Evolutionary conservation across 2,797 vertebrate species (phyloP).

Genomic region (Myripristis murdjan): DNA sequence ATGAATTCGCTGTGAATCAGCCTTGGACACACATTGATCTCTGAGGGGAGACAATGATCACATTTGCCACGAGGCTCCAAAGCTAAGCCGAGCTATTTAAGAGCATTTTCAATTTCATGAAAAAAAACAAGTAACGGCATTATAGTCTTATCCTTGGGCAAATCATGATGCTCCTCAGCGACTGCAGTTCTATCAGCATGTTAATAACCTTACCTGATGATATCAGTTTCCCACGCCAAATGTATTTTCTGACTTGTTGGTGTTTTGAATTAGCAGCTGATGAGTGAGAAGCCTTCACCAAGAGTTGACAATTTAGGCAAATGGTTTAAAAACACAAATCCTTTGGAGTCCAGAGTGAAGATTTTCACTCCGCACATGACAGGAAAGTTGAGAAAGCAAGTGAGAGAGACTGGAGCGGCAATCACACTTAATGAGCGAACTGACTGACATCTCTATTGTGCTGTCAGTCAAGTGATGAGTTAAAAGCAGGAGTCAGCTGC

Average conservation of each 20-base stretch:
- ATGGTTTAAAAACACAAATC: constrained; percentile 62
- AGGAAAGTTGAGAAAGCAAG: constrained; percentile 24
- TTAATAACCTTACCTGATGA: constrained; percentile 67
- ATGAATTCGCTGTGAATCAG: constrained; percentile 56
- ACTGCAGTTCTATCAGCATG: constrained; percentile 55
- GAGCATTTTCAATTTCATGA: constrained; percentile 44
- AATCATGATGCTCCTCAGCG: constrained; percentile 59
- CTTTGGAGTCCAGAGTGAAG: constrained; percentile 22
- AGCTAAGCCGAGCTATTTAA: constrained; percentile 36
- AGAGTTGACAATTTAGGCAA: constrained; percentile 52
- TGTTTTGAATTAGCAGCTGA: constrained; percentile 48
- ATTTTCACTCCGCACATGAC: constrained; percentile 24
- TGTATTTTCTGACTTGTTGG: constrained; percentile 48
- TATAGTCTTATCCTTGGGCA: constrained; percentile 49
- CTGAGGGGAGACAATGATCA: constrained; percentile 39
- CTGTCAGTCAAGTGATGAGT: constrained; percentile 57
- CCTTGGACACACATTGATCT: constrained; percentile 27
- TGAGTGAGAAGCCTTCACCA: constrained; percentile 27
- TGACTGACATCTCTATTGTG: constrained; percentile 54
- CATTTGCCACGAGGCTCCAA: constrained; percentile 36
- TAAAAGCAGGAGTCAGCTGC: constrained; percentile 38
- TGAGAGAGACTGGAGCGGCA: constrained; percentile 55
- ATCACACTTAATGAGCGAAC: constrained; percentile 68
- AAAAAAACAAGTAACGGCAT: constrained; percentile 48
- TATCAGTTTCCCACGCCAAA: constrained; percentile 48